phyloP scores from a whole-genome alignment of 2,113 vertebrate genomes.

The Dasypus novemcinctus region DNA sequence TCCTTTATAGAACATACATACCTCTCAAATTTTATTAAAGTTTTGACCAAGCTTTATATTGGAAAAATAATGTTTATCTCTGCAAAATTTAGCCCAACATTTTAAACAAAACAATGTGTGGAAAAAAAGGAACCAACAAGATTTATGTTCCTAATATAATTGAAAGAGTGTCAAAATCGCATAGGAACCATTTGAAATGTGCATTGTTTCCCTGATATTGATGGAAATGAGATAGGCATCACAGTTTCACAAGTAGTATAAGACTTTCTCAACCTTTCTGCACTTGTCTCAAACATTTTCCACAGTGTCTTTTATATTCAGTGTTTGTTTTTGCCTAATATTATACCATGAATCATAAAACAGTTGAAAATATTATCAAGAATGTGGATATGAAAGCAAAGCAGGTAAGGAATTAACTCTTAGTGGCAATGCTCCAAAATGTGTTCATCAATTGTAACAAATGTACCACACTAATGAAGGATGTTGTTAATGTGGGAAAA shows the following conservation, averaged over 20 bases:
- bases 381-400: neutral
- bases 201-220: neutral
- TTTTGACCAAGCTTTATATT: neutral
- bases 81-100: neutral
- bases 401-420: neutral
- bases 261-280: neutral
- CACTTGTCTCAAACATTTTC: neutral
- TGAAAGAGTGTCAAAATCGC: neutral
- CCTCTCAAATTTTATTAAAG: neutral
- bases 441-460: too few relatives aligned
- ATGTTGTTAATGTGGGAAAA: too few relatives aligned
- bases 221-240: neutral
- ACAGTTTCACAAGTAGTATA: neutral
- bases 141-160: neutral
- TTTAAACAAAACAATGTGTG: neutral
- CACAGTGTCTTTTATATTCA: neutral
- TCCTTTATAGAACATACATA: neutral
- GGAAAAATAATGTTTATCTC: neutral
- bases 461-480: too few relatives aligned
- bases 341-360: neutral
- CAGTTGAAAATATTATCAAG: neutral
- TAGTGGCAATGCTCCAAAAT: too few relatives aligned
- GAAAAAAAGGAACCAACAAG: accelerated
- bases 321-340: neutral
- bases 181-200: neutral